These are phyloP conservation scores for Rafetus swinhoei DNA, from an alignment of 2,113 vertebrate genomes.

Conservation along the genomic window DNA sequence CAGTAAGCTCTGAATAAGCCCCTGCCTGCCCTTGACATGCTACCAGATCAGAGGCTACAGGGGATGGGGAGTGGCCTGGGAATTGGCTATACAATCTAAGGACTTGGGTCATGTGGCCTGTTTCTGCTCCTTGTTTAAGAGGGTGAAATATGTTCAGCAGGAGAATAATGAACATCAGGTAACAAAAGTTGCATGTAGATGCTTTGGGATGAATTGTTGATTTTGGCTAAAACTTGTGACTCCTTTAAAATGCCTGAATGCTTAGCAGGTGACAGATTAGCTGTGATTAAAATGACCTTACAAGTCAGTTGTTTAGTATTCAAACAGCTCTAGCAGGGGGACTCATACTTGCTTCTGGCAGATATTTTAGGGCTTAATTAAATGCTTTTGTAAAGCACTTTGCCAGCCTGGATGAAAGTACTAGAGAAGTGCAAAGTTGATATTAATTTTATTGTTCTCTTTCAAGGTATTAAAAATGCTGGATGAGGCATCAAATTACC, in stretches of 20 bases:
- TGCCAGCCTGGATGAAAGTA: neutral
- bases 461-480: neutral
- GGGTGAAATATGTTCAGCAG: neutral
- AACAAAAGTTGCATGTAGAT: neutral
- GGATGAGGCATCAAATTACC: neutral
- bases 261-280: neutral
- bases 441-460: neutral
- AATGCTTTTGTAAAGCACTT: neutral
- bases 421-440: fast-evolving
- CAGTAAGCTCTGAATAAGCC: fast-evolving
- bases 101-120: neutral
- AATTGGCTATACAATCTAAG: neutral
- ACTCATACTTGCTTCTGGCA: fast-evolving
- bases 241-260: neutral
- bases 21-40: neutral
- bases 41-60: neutral
- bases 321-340: neutral
- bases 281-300: neutral
- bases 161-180: neutral
- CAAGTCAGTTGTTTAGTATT: neutral
- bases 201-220: neutral
- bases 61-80: neutral
- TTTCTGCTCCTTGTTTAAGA: neutral
- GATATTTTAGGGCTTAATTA: neutral
- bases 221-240: neutral